Evolutionary conservation across 2,888 invertebrate species (phyloP).

Genomic region (Agrochola lota): DNA sequence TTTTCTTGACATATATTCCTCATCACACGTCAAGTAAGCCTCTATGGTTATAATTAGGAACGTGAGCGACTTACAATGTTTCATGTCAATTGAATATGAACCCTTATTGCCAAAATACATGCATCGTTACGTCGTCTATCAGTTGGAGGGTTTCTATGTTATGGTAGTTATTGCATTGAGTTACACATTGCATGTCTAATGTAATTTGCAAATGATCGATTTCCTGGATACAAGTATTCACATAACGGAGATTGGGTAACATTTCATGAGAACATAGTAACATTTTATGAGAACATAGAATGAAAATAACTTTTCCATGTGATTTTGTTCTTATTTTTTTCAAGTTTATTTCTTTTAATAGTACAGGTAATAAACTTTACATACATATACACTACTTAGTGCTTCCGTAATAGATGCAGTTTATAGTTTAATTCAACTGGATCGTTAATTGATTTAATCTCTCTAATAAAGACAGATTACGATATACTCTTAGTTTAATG

Average conservation of each 20-base stretch:
- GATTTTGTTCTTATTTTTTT: background rate
- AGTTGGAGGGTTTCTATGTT: background rate
- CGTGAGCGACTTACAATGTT: background rate
- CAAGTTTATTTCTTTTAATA: background rate
- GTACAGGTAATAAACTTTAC: background rate
- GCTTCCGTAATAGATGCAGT: background rate
- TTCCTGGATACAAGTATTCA: background rate
- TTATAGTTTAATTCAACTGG: background rate
- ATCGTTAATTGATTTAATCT: background rate
- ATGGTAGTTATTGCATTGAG: background rate
- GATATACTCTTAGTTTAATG: conserved; percentile 8
- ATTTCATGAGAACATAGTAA: background rate
- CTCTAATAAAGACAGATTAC: background rate
- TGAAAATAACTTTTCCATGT: background rate
- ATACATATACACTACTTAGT: too few species aligned
- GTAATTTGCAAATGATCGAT: background rate
- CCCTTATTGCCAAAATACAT: background rate
- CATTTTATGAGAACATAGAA: background rate
- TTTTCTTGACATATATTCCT: background rate
- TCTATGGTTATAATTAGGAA: background rate
- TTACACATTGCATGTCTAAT: conserved; percentile 12
- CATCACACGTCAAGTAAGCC: background rate
- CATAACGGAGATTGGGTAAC: background rate
- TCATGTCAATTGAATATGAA: background rate
- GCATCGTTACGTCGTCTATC: background rate